A percentile compares a stretch with the other conserved stretches of the same genome.
Evolutionary conservation across 2,888 invertebrate genomes (phyloP).

Genomic region (Sphaerolaimus hirsutus): DNA sequence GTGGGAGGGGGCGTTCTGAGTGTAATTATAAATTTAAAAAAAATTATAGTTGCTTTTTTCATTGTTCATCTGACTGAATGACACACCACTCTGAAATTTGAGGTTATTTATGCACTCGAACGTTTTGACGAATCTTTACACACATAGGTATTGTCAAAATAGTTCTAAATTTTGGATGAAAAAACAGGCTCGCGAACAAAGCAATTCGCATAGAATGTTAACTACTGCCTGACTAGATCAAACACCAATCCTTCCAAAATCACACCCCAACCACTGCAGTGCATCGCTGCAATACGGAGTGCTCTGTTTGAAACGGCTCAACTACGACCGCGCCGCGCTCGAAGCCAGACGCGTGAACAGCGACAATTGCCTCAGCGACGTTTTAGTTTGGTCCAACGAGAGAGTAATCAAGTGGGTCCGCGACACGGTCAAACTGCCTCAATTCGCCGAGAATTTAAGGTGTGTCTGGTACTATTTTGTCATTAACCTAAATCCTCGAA

Average conservation of each 20-base stretch:
- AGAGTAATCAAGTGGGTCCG: slow-evolving; percentile 83
- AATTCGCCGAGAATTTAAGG: slow-evolving; percentile 78
- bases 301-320: slow-evolving; percentile 79
- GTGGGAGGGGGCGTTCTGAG: background rate
- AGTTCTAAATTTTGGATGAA: background rate
- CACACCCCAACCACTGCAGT: no score
- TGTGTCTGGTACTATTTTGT: no score
- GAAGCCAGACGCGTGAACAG: no score
- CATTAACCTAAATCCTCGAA: no score
- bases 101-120: background rate
- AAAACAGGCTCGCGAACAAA: no score
- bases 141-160: background rate
- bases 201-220: no score
- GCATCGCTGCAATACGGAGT: slow-evolving; percentile 94
- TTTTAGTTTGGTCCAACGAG: slow-evolving; percentile 93
- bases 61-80: background rate
- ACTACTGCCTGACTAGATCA: no score
- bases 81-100: background rate
- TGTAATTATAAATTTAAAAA: background rate
- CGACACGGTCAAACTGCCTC: slow-evolving; percentile 65
- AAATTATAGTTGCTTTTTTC: slow-evolving; percentile 8
- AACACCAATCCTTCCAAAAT: no score
- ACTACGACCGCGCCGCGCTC: slow-evolving; percentile 74
- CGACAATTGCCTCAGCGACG: slow-evolving; percentile 39
- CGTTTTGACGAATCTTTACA: background rate